Percentiles rank a stretch among this genome's conserved stretches.
Conservation (phyloP, 2,797 vertebrate genomes). For the Sebastiscus albofasciatus region DNA sequence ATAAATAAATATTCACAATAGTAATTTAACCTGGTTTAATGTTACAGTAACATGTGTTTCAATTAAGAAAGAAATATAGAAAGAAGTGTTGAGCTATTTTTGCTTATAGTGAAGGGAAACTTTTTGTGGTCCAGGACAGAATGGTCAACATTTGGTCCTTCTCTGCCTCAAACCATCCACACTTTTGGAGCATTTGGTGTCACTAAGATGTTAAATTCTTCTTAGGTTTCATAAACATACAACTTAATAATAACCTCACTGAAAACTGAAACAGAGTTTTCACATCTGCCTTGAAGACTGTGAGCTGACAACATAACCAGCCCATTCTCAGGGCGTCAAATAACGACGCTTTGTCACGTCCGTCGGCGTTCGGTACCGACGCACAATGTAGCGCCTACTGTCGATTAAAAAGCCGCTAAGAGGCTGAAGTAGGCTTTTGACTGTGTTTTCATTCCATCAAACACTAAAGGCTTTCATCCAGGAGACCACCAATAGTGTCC, state of each 20-base stretch:
- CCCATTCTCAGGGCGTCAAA: too few relatives aligned
- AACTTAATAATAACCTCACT: not conserved
- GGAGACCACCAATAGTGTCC: too few relatives aligned
- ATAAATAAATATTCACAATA: constrained; percentile 51
- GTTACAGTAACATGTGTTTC: constrained; percentile 15
- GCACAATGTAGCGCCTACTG: too few relatives aligned
- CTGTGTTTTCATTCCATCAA: too few relatives aligned
- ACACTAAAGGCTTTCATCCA: too few relatives aligned
- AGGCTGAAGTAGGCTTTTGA: too few relatives aligned
- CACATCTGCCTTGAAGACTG: not conserved
- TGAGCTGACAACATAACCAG: not conserved
- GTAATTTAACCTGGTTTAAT: not conserved
- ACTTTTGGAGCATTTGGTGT: not conserved
- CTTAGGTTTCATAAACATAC: not conserved
- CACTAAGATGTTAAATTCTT: not conserved
- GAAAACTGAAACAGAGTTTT: not conserved
- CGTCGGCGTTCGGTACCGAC: too few relatives aligned
- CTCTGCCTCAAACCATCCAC: not conserved
- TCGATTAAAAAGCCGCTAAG: too few relatives aligned
- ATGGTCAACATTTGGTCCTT: not conserved
- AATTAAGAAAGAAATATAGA: not conserved
- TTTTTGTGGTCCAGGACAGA: not conserved
- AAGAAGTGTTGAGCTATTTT: not conserved
- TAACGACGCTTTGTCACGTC: too few relatives aligned
- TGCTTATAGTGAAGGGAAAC: not conserved